These are phyloP conservation scores for Phenacoccus solenopsis DNA, from an alignment of 1,140 invertebrate genomes.

Conservation along the genomic window DNA sequence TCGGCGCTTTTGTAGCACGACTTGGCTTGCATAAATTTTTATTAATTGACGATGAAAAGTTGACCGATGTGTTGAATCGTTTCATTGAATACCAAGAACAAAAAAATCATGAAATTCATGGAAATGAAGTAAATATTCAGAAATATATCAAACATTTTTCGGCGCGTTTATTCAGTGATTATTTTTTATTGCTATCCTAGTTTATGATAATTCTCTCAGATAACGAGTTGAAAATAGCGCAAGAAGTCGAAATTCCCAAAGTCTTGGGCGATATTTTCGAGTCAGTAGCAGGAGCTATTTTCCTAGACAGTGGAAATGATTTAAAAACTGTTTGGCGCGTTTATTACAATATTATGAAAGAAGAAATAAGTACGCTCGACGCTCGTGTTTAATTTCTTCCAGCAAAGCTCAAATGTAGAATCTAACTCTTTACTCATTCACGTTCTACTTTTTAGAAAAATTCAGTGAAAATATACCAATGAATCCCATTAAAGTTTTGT, in stretches of 20 bases:
- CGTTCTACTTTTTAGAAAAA: background rate
- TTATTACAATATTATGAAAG: constrained; percentile 89
- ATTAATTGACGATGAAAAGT: constrained; percentile 70
- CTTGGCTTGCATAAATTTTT: constrained; percentile 9
- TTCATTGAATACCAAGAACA: constrained; percentile 92
- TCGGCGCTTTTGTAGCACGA: background rate
- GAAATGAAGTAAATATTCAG: constrained; percentile 56
- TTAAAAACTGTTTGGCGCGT: constrained; percentile 92
- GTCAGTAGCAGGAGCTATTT: constrained; percentile 94
- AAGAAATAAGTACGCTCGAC: constrained; percentile 61
- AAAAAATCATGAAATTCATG: constrained; percentile 73
- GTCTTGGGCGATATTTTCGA: constrained; percentile 97
- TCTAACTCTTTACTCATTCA: background rate
- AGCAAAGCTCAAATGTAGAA: background rate
- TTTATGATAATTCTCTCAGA: background rate
- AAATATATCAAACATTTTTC: too few relatives aligned
- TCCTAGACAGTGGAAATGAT: constrained; percentile 74
- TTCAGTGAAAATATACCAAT: background rate
- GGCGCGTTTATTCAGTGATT: too few relatives aligned
- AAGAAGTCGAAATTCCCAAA: constrained; percentile 98
- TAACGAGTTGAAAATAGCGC: constrained; percentile 48
- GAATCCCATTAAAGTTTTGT: background rate
- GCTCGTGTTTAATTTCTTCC: too few relatives aligned
- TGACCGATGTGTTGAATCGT: constrained; percentile 82
- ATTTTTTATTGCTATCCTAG: background rate